These are phyloP conservation scores for Scomber scombrus DNA, from an alignment of 2,113 vertebrate genomes.

Conservation along the genomic window DNA sequence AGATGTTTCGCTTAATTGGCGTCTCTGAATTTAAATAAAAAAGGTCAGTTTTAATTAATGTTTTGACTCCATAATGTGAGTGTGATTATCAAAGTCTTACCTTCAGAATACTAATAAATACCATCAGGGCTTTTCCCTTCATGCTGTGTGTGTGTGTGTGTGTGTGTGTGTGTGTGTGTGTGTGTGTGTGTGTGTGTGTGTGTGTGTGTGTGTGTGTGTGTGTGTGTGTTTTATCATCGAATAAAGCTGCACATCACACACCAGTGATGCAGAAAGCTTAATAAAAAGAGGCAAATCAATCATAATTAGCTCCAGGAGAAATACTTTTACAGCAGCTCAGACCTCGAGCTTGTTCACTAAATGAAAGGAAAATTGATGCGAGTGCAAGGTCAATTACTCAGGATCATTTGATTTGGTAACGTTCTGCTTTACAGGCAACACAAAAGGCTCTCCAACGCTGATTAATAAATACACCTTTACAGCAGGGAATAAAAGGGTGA, in stretches of 20 bases:
- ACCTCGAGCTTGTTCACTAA: constrained; percentile 16
- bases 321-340: constrained; percentile 10
- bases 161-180: too few species aligned
- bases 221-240: constrained; percentile 19
- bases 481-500: not conserved
- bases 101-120: constrained; percentile 60
- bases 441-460: not conserved
- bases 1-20: constrained; percentile 53
- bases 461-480: constrained; percentile 27
- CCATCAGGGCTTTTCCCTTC: constrained; percentile 7
- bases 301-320: constrained; percentile 27
- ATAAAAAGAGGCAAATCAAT: constrained; percentile 35
- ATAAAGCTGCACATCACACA: constrained; percentile 16
- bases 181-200: too few species aligned
- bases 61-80: constrained; percentile 57
- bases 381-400: constrained; percentile 47
- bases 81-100: constrained; percentile 56
- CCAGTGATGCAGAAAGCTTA: not conserved
- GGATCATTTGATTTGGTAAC: constrained; percentile 30
- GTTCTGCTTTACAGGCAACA: constrained; percentile 16
- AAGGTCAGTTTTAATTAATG: constrained; percentile 78
- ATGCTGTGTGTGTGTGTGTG: too few species aligned
- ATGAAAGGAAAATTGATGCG: constrained; percentile 14
- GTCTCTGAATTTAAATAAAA: constrained; percentile 34
- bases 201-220: too few species aligned